Conservation (phyloP, 2,113 vertebrate species). For the Gadus macrocephalus region DNA sequence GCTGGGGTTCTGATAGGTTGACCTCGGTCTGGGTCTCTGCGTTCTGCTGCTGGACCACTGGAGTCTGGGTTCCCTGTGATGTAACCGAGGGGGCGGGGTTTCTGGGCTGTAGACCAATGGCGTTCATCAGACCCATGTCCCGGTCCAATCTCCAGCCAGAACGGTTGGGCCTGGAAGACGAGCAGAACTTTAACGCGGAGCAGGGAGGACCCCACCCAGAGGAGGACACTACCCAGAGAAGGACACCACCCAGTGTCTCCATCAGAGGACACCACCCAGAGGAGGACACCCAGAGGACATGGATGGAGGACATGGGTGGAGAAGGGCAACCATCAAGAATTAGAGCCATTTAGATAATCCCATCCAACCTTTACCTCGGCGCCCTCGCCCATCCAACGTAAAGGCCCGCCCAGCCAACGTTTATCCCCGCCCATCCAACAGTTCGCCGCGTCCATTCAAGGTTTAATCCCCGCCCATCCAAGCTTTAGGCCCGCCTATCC, state of each 20-base stretch:
- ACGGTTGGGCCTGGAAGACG: conserved; percentile 79
- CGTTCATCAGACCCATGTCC: conserved; percentile 98
- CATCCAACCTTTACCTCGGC: too few species aligned
- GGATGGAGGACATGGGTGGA: too few species aligned
- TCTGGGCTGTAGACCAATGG: conserved; percentile 94
- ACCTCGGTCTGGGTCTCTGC: conserved; percentile 95
- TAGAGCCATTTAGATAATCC: too few species aligned
- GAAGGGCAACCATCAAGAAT: too few species aligned
- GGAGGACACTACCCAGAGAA: not conserved
- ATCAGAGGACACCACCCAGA: too few species aligned
- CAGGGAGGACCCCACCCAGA: not conserved
- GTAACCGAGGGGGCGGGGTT: conserved; percentile 93
- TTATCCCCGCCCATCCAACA: too few species aligned
- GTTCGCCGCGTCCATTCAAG: too few species aligned
- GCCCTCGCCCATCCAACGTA: too few species aligned
- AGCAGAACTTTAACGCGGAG: not conserved
- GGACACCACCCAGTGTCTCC: not conserved
- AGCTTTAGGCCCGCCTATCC: too few species aligned
- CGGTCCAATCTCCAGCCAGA: conserved; percentile 90
- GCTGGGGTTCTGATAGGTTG: conserved; percentile 77
- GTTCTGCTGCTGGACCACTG: conserved; percentile 90
- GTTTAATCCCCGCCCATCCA: too few species aligned
- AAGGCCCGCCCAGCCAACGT: too few species aligned
- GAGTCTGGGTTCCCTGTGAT: conserved; percentile 95
- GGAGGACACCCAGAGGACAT: too few species aligned